These are phyloP conservation scores for Sterna hirundo DNA, from an alignment of 2,113 vertebrate species.

Conservation along the genomic window DNA sequence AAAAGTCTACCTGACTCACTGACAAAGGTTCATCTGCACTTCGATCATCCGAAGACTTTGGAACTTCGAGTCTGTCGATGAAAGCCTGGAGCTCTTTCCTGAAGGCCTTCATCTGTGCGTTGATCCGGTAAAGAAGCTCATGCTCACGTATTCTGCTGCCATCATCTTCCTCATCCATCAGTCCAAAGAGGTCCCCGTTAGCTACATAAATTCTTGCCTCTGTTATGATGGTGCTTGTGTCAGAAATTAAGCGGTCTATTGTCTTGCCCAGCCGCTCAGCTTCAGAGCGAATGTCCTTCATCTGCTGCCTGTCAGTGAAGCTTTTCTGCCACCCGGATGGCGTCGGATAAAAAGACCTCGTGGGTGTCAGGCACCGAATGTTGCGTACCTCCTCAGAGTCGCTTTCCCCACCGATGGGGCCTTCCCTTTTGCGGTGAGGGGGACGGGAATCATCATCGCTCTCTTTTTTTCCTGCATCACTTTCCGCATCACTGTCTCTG, in stretches of 20 bases:
- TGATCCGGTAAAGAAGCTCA: constrained; percentile 96
- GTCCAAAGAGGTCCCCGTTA: constrained; percentile 92
- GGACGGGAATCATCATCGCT: constrained; percentile 93
- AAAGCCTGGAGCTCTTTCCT: constrained; percentile 96
- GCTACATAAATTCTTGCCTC: constrained; percentile 94
- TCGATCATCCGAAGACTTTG: constrained; percentile 89
- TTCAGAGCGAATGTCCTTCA: constrained; percentile 96
- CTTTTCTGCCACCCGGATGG: constrained; percentile 87
- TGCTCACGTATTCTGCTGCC: constrained; percentile 95
- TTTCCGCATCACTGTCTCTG: constrained; percentile 93
- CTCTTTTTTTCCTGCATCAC: constrained; percentile 90
- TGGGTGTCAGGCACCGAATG: constrained; percentile 94
- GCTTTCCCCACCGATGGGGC: constrained; percentile 94
- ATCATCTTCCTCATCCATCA: constrained; percentile 94
- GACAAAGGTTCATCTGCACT: constrained; percentile 93
- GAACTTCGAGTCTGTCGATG: constrained; percentile 95
- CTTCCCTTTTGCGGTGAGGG: constrained; percentile 94
- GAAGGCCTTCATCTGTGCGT: constrained; percentile 98
- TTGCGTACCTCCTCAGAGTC: constrained; percentile 96
- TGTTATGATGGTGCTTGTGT: constrained; percentile 96
- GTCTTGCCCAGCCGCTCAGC: constrained; percentile 95
- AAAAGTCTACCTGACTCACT: constrained; percentile 91
- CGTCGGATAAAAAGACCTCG: constrained; percentile 86
- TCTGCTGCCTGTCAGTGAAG: constrained; percentile 95
- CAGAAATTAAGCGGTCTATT: constrained; percentile 94